Evolutionary conservation across 1,140 invertebrate genomes (phyloP).

Genomic region (Drosophila erecta): DNA sequence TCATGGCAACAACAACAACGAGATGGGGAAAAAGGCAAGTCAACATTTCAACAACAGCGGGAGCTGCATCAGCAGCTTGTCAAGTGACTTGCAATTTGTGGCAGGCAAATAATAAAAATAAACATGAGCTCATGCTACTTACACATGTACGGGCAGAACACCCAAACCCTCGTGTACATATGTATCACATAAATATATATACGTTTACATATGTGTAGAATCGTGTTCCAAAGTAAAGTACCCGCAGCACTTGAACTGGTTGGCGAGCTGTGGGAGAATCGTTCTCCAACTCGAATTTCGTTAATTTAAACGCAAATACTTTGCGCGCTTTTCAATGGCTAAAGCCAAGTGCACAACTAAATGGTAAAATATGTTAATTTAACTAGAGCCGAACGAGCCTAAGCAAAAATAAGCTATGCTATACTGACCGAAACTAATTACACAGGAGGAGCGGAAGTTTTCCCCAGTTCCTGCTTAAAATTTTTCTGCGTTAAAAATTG

Average conservation of each 20-base stretch:
- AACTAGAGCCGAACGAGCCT: not conserved
- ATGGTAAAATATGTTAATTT: constrained; percentile 58
- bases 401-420: not conserved
- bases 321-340: constrained; percentile 37
- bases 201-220: constrained; percentile 21
- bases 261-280: constrained; percentile 59
- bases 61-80: constrained; percentile 85
- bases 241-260: constrained; percentile 72
- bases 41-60: constrained; percentile 85
- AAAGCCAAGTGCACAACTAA: constrained; percentile 30
- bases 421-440: constrained; percentile 12
- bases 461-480: not conserved
- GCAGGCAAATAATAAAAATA: constrained; percentile 82
- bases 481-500: not conserved
- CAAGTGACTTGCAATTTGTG: constrained; percentile 84
- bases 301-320: constrained; percentile 61
- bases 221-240: constrained; percentile 57
- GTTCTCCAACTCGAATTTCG: constrained; percentile 55
- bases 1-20: constrained; percentile 56
- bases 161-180: constrained; percentile 37
- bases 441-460: not conserved
- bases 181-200: constrained; percentile 8
- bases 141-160: constrained; percentile 70
- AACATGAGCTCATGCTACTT: constrained; percentile 84
- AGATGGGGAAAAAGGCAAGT: constrained; percentile 71